Conservation (phyloP, 1,140 invertebrate species). For the Hormaphis cornu region DNA sequence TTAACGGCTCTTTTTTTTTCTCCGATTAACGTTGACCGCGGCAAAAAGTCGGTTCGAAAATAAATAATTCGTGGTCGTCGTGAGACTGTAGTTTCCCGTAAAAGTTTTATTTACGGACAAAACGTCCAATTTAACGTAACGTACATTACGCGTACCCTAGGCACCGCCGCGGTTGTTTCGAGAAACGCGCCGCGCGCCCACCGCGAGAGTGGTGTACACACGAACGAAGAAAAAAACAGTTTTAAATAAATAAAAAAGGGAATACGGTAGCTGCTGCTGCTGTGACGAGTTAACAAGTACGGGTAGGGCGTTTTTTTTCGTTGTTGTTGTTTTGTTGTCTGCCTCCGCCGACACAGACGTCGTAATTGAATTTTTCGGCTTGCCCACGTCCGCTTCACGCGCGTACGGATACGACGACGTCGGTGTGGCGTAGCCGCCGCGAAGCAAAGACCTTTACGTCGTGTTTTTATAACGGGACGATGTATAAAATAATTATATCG, state of each 20-base stretch:
- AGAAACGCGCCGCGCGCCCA: conserved; percentile 21
- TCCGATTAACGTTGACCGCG: too few species aligned
- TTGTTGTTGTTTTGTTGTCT: not conserved
- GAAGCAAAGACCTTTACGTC: too few species aligned
- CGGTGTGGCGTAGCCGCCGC: too few species aligned
- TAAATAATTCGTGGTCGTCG: conserved; percentile 3
- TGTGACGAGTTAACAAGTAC: not conserved
- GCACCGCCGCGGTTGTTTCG: conserved; percentile 17
- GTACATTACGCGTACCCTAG: too few species aligned
- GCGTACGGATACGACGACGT: too few species aligned
- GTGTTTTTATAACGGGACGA: too few species aligned
- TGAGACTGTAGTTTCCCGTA: conserved; percentile 19
- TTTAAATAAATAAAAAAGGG: not conserved
- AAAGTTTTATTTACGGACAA: conserved; percentile 21
- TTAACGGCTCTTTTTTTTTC: too few species aligned
- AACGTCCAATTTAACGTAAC: conserved; percentile 26
- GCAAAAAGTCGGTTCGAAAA: not conserved
- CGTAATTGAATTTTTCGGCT: too few species aligned
- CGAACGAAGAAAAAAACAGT: not conserved
- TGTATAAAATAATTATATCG: too few species aligned
- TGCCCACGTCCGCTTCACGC: too few species aligned
- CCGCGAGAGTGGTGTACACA: not conserved
- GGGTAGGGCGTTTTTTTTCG: not conserved
- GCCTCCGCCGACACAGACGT: too few species aligned
- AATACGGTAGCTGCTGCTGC: conserved; percentile 9